Evolutionary conservation across 2,888 invertebrate genomes (phyloP).

Genomic region (Quadroppia sp.): DNA sequence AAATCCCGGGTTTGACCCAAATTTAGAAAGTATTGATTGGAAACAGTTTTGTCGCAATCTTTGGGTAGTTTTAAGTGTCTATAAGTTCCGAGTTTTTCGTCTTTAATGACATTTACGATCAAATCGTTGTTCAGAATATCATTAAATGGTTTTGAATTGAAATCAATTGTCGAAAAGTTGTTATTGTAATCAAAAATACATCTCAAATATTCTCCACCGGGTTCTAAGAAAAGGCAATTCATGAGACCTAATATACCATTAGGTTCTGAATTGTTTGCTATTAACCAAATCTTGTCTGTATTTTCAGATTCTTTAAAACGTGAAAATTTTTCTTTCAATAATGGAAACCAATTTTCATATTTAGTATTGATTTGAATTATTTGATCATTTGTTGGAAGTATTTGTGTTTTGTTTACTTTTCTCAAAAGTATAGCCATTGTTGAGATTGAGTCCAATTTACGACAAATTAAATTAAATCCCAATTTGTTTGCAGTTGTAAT

Average conservation of each 20-base stretch:
- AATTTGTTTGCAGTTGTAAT: not conserved
- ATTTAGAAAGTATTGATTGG: conserved; percentile 4
- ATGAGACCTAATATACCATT: conserved; percentile 57
- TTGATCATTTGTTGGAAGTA: conserved; percentile 18
- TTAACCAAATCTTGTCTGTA: conserved; percentile 55
- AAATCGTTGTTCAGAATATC: conserved; percentile 53
- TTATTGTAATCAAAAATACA: conserved; percentile 41
- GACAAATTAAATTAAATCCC: conserved; percentile 48
- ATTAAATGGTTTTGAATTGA: conserved; percentile 29
- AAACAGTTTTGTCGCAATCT: not conserved
- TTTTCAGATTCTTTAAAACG: conserved; percentile 34
- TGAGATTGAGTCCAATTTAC: conserved; percentile 63
- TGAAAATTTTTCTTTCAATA: conserved; percentile 59
- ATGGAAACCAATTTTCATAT: conserved; percentile 67
- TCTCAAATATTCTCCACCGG: conserved; percentile 50
- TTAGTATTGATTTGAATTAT: conserved; percentile 39
- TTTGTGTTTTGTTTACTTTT: conserved; percentile 51
- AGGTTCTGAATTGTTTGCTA: conserved; percentile 51
- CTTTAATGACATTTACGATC: conserved; percentile 60
- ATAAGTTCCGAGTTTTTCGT: conserved; percentile 70
- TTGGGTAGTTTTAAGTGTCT: conserved; percentile 84
- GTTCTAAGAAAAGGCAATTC: conserved; percentile 55
- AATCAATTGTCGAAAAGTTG: no score
- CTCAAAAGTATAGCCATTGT: conserved; percentile 61
- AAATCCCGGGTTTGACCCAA: not conserved